Conservation (phyloP, 2,797 vertebrate genomes). For the Todus mexicanus region DNA sequence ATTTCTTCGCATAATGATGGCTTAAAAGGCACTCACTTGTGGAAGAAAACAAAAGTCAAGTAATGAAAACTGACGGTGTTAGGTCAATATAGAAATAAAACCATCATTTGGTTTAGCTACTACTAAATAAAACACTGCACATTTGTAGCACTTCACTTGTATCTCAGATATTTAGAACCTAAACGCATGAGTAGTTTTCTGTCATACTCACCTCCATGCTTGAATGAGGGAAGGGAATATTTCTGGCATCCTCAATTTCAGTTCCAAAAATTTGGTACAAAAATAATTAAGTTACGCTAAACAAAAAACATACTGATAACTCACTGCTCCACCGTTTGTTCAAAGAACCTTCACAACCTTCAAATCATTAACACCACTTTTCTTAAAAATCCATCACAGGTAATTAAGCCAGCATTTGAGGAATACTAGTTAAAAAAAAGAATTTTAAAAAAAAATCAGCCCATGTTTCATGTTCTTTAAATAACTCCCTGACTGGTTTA, state of each 20-base stretch:
- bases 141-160: background rate
- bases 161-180: background rate
- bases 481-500: slow-evolving; percentile 19
- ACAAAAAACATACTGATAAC: background rate
- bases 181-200: background rate
- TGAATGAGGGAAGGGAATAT: background rate
- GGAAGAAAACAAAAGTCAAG: background rate
- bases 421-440: background rate
- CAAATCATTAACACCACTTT: background rate
- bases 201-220: slow-evolving; percentile 18
- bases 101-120: background rate
- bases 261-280: background rate
- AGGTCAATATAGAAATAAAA: background rate
- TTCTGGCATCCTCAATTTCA: slow-evolving; percentile 20
- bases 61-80: background rate
- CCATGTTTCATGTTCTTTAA: slow-evolving; percentile 31
- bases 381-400: background rate
- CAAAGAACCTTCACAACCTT: background rate
- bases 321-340: background rate
- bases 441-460: no score
- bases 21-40: background rate
- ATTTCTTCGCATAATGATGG: background rate
- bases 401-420: background rate
- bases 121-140: background rate
- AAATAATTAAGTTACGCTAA: background rate